A percentile compares a stretch with the other conserved stretches of the same genome.
These are phyloP conservation scores for Alethe diademata DNA, from an alignment of 2,113 vertebrate genomes.

Conservation along the genomic window DNA sequence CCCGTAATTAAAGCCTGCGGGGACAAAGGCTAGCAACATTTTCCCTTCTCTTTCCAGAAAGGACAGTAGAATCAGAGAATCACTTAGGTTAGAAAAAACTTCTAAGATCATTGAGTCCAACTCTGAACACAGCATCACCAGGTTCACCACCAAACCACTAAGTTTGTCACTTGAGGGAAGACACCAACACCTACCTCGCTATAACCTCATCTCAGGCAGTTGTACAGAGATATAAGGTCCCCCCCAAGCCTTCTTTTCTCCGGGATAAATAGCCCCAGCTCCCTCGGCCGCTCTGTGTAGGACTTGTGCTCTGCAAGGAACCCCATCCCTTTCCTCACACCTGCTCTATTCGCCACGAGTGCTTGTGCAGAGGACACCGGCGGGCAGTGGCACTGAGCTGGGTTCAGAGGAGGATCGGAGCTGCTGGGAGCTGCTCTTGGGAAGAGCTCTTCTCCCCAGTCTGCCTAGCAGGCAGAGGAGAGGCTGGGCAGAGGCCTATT, in stretches of 20 bases:
- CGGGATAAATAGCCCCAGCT: not conserved
- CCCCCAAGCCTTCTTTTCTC: not conserved
- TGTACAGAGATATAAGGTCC: too few relatives aligned
- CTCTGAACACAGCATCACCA: not conserved
- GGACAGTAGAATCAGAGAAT: not conserved
- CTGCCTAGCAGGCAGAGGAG: rapidly evolving
- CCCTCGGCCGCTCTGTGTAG: rapidly evolving
- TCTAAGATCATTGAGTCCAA: not conserved
- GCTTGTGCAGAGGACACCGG: not conserved
- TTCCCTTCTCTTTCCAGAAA: not conserved
- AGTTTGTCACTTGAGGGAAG: not conserved
- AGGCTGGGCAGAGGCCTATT: rapidly evolving
- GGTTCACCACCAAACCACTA: not conserved
- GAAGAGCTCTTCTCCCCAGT: rapidly evolving
- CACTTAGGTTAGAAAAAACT: not conserved
- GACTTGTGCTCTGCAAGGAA: not conserved
- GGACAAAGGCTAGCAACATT: rapidly evolving
- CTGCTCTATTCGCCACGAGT: rapidly evolving
- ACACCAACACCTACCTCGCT: rapidly evolving
- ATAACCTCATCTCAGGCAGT: not conserved
- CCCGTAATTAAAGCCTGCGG: not conserved
- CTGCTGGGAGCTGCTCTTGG: rapidly evolving
- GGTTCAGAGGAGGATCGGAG: rapidly evolving
- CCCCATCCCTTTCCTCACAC: too few relatives aligned
- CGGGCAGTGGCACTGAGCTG: rapidly evolving